Percentiles rank a stretch among this genome's conserved stretches.
Evolutionary conservation across 2,113 vertebrate species (phyloP).

Genomic region (Chaetura pelagica): DNA sequence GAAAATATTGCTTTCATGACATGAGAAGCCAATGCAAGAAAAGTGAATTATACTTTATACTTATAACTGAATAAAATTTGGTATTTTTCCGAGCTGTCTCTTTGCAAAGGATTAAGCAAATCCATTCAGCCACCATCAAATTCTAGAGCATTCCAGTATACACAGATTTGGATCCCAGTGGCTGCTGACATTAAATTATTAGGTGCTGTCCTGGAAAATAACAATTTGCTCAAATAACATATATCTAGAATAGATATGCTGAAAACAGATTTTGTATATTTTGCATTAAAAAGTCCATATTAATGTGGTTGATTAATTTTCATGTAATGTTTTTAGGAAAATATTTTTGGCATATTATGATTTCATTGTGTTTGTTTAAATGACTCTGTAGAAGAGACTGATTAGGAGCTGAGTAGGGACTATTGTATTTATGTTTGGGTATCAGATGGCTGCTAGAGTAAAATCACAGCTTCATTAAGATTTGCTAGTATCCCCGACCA

Average conservation of each 20-base stretch:
- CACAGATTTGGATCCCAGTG: neutral
- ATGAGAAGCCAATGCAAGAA: neutral
- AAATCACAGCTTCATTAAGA: neutral
- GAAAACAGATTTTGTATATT: neutral
- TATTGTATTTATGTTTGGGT: neutral
- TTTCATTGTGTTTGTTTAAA: neutral
- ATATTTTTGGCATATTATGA: neutral
- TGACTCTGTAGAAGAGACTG: neutral
- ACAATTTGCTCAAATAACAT: neutral
- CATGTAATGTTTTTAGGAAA: neutral
- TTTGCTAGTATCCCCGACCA: neutral
- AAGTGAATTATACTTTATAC: neutral
- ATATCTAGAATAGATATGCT: neutral
- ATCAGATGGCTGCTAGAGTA: neutral
- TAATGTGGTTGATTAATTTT: neutral
- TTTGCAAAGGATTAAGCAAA: neutral
- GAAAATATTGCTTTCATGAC: neutral
- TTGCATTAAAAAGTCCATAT: neutral
- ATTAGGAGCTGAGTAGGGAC: neutral
- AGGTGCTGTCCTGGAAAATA: neutral
- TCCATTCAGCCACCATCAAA: neutral
- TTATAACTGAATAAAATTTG: neutral
- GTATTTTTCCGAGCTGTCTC: neutral
- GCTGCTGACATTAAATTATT: neutral
- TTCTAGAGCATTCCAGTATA: neutral